Conservation (phyloP, 2,888 invertebrate species). For the Perizoma affinitatum region DNA sequence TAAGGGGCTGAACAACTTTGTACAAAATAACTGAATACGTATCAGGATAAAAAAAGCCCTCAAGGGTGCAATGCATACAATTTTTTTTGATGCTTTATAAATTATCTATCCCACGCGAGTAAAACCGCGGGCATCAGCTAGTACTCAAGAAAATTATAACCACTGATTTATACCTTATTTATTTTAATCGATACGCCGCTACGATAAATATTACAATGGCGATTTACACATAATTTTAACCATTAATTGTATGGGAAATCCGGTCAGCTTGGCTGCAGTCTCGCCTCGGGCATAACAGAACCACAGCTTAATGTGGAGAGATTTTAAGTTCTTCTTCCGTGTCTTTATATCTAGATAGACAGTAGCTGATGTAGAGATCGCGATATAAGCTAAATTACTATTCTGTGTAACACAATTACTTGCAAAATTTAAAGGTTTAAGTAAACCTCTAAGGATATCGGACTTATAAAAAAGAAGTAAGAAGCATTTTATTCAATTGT, state of each 20-base stretch:
- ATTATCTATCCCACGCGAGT: no score
- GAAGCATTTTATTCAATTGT: no score
- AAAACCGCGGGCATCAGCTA: no score
- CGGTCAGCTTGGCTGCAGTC: constrained; percentile 14
- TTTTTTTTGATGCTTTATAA: no score
- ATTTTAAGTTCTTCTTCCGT: not conserved
- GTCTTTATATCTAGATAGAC: not conserved
- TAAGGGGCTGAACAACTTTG: no score
- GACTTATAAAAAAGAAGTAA: no score
- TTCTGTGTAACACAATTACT: no score
- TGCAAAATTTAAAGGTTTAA: no score
- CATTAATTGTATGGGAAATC: constrained; percentile 24
- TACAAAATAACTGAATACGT: no score
- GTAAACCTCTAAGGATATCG: no score
- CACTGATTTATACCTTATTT: constrained; percentile 16
- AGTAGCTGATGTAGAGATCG: not conserved
- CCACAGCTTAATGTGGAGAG: not conserved
- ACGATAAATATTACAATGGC: constrained; percentile 16
- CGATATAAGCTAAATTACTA: not conserved
- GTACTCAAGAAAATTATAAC: not conserved
- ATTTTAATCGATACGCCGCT: constrained; percentile 6
- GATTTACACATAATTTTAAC: constrained; percentile 17
- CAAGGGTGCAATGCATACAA: no score
- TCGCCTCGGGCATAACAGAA: constrained; percentile 11
- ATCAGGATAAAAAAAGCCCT: no score